Evolutionary conservation across 2,797 vertebrate genomes (phyloP).

Genomic region (Taeniopygia guttata): DNA sequence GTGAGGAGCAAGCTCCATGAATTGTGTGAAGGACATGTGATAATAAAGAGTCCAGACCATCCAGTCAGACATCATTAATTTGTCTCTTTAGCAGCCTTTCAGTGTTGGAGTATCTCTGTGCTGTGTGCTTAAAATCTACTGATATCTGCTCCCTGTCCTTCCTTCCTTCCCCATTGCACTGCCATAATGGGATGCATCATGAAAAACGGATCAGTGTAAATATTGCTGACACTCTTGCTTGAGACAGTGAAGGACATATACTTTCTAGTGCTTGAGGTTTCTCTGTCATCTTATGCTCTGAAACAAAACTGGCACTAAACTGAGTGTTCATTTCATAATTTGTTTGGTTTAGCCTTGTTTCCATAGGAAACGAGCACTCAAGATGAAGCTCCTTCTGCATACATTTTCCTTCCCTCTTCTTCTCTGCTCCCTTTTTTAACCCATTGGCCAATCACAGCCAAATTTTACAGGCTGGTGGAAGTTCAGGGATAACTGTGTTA

Average conservation of each 20-base stretch:
- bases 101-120: neutral
- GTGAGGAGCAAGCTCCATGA: neutral
- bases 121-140: neutral
- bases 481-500: neutral
- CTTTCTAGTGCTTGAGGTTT: neutral
- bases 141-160: neutral
- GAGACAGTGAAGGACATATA: neutral
- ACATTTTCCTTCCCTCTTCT: neutral
- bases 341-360: conserved; percentile 37
- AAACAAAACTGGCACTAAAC: neutral
- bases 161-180: neutral
- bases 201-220: neutral
- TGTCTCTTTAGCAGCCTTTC: neutral
- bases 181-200: neutral
- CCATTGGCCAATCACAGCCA: neutral
- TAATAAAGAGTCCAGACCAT: neutral
- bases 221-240: neutral
- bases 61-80: neutral
- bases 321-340: conserved; percentile 12
- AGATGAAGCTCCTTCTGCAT: conserved; percentile 11
- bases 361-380: conserved; percentile 41
- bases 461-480: neutral
- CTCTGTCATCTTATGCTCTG: neutral
- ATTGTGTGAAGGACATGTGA: neutral
- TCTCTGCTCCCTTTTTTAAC: neutral